Evolutionary conservation across 2,797 vertebrate genomes (phyloP).

Genomic region (Ataeniobius toweri): DNA sequence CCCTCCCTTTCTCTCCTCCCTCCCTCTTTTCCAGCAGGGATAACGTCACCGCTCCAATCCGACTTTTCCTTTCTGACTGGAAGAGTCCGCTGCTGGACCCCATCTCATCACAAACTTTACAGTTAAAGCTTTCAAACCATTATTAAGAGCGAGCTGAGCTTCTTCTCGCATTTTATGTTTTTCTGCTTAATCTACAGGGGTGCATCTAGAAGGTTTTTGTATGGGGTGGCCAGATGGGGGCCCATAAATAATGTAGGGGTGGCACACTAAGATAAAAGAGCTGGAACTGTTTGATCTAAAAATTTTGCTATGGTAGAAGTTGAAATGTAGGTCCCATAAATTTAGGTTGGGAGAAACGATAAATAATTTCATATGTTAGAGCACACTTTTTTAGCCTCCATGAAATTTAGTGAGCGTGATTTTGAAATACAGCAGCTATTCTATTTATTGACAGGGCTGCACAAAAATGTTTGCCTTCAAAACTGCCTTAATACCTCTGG

Average conservation of each 20-base stretch:
- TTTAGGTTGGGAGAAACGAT: too few relatives aligned
- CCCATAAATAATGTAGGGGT: background rate
- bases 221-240: background rate
- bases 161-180: background rate
- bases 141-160: background rate
- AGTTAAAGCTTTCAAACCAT: background rate
- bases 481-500: too few relatives aligned
- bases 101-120: constrained; percentile 14
- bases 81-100: constrained; percentile 43
- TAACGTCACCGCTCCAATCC: constrained; percentile 80
- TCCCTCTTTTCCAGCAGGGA: constrained; percentile 65
- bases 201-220: background rate
- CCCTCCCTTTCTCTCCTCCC: constrained; percentile 59
- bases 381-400: background rate
- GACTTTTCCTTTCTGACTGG: constrained; percentile 76
- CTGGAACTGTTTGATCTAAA: background rate
- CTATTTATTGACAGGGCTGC: background rate
- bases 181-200: background rate
- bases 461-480: too few relatives aligned
- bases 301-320: background rate
- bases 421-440: background rate
- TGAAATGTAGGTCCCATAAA: background rate
- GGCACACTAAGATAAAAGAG: background rate
- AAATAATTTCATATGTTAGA: background rate
- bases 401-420: too few relatives aligned